Evolutionary conservation across 2,888 invertebrate genomes (phyloP).

Genomic region (Polydrusus pterygomalis): DNA sequence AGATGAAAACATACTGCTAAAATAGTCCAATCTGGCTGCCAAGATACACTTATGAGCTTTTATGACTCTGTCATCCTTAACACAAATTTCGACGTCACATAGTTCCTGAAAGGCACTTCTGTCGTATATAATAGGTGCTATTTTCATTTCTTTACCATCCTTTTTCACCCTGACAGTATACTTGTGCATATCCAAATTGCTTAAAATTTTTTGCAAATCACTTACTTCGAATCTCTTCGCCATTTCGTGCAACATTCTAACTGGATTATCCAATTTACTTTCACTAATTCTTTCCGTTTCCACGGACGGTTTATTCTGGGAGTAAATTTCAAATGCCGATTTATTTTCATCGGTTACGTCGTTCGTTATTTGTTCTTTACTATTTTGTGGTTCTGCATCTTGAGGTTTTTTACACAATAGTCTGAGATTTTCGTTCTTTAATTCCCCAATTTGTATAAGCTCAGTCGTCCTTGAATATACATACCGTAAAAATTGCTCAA

Average conservation of each 20-base stretch:
- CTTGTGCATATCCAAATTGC: conserved; percentile 69
- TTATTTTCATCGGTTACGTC: conserved; percentile 63
- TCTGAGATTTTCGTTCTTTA: conserved; percentile 61
- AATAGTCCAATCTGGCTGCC: conserved; percentile 88
- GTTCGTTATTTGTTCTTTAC: conserved; percentile 42
- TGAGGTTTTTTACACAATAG: conserved; percentile 27
- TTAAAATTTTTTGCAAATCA: conserved; percentile 73
- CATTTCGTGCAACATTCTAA: conserved; percentile 75
- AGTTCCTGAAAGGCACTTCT: conserved; percentile 64
- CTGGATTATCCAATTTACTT: conserved; percentile 72
- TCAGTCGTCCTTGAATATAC: conserved; percentile 83
- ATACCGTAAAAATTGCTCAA: conserved; percentile 81
- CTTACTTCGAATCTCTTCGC: conserved; percentile 75
- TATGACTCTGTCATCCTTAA: conserved; percentile 70
- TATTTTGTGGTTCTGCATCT: conserved; percentile 33
- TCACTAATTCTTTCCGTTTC: conserved; percentile 56
- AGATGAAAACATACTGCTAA: conserved; percentile 87
- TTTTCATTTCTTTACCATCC: conserved; percentile 44
- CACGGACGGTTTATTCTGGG: conserved; percentile 56
- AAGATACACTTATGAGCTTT: conserved; percentile 88
- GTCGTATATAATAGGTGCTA: conserved; percentile 47
- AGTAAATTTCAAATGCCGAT: conserved; percentile 75
- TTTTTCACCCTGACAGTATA: conserved; percentile 58
- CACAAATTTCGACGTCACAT: conserved; percentile 68
- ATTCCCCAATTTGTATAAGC: conserved; percentile 75